Percentiles rank a stretch among this genome's conserved stretches.
Evolutionary conservation across 2,888 invertebrate species (phyloP).

Genomic region (Anarsia innoxiella): DNA sequence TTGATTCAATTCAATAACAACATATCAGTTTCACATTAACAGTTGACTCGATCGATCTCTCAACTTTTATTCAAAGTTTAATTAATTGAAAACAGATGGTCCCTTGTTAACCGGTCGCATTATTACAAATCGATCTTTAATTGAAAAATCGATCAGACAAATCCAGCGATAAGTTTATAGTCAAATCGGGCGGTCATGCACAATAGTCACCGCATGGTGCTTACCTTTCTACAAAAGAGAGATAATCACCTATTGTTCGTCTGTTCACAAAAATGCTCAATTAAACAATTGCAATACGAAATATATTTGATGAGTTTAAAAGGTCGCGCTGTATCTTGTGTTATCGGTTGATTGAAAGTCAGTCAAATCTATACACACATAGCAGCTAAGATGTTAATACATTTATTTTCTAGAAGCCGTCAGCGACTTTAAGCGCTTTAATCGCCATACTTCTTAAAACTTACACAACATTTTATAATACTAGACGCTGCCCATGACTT

Average conservation of each 20-base stretch:
- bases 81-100: constrained; percentile 72
- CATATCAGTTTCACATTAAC: constrained; percentile 30
- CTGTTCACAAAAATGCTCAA: constrained; percentile 44
- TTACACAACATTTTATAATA: too few relatives aligned
- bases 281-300: constrained; percentile 29
- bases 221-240: constrained; percentile 57
- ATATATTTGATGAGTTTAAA: background rate
- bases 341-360: too few relatives aligned
- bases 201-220: constrained; percentile 63
- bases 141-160: constrained; percentile 52
- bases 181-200: constrained; percentile 48
- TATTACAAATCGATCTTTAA: constrained; percentile 56
- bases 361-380: too few relatives aligned
- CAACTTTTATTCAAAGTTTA: constrained; percentile 44
- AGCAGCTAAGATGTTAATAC: too few relatives aligned
- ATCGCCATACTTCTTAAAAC: too few relatives aligned
- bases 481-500: too few relatives aligned
- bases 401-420: too few relatives aligned
- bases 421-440: too few relatives aligned
- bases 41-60: constrained; percentile 33
- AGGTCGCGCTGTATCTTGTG: too few relatives aligned
- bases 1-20: constrained; percentile 17
- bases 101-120: constrained; percentile 58
- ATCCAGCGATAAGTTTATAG: constrained; percentile 42
- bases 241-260: constrained; percentile 71